Base-by-base conservation (phyloP, 2,888 invertebrate genomes). In the Melangyna quadrimaculata region DNA sequence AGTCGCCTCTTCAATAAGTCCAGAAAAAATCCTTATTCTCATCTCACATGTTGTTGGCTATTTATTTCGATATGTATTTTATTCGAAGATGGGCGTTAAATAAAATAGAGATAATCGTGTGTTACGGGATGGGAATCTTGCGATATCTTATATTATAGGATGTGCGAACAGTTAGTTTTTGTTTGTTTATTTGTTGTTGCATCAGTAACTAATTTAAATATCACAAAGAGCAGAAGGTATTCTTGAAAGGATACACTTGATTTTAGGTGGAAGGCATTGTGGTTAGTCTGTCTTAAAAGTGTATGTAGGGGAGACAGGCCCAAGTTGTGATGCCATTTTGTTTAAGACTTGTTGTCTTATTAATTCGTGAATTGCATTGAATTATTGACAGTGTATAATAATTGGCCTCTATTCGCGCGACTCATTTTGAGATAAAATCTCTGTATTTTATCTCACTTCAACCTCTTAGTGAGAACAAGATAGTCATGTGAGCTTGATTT, bases 51-150 rank as follows among this genome's bases (percentile, higher is more conserved):
- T 27, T 22, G 22, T 67, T 27, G 22, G 22, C 24, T 48, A 35
- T 67, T 10, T 14, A 37, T 74, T 65, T 75, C 27, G 57, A 65
- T 63, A 17, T 27, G 37, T 59, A 48, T 37, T 69, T 72, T 67
- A 14, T 40, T 75, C 67, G 19, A 57, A 77, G 81, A 81, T 78
- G 70, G 81, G 81, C 81, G 86, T 86, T 78, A 86, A 86, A 80
- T 86, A 81, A 51, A 78, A 78, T 81, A 35, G 51, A 81, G 57
- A 86, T 81, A 73, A 70, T 86, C 86, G 73, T 81, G 86, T 81
- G 73, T 69, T 67, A 43, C n/a, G 55, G 53, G 57, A 32, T n/a
- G n/a, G 51, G 6, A n/a, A 48, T 48, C 48, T 48, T 40, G 43
- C 17, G 24, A 32, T 24, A 32, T 24, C 29, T 17, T 59, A 78